phyloP scores from a whole-genome alignment of 2,888 invertebrate species.

The Galeruca laticollis region DNA sequence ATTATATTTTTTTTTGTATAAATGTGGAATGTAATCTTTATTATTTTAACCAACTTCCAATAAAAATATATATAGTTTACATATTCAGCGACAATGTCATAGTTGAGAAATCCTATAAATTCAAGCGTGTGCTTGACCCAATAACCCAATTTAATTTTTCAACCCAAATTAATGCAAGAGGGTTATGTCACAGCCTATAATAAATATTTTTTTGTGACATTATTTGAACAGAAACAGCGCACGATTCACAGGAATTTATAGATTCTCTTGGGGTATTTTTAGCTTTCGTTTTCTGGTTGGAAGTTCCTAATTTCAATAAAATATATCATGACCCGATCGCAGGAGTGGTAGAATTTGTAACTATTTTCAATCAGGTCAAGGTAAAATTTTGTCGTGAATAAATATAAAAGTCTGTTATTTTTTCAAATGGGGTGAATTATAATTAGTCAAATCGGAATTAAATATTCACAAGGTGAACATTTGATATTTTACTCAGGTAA shows the following conservation, averaged over 20 bases:
- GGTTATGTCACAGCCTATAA: background rate
- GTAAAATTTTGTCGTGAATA: background rate
- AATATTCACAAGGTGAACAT: no score
- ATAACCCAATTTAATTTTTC: background rate
- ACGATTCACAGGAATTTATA: background rate
- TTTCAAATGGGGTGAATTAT: no score
- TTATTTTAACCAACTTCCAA: no score
- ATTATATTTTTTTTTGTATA: no score
- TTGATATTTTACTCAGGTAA: no score
- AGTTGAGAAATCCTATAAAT: conserved; percentile 1
- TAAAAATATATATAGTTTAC: no score
- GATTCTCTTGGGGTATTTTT: background rate
- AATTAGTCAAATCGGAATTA: no score
- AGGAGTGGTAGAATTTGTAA: background rate
- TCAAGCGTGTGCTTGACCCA: conserved; percentile 10
- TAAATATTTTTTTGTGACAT: background rate
- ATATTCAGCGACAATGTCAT: no score
- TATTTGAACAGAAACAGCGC: background rate
- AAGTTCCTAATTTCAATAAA: background rate
- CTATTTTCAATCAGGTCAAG: background rate
- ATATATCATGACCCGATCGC: background rate
- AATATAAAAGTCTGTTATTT: no score
- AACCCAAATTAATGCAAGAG: background rate
- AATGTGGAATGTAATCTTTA: no score
- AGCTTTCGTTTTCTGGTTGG: background rate